Percentiles rank a stretch among this genome's conserved stretches.
These are phyloP conservation scores for Chromobotia macracanthus DNA, from an alignment of 2,797 vertebrate species.

Conservation along the genomic window DNA sequence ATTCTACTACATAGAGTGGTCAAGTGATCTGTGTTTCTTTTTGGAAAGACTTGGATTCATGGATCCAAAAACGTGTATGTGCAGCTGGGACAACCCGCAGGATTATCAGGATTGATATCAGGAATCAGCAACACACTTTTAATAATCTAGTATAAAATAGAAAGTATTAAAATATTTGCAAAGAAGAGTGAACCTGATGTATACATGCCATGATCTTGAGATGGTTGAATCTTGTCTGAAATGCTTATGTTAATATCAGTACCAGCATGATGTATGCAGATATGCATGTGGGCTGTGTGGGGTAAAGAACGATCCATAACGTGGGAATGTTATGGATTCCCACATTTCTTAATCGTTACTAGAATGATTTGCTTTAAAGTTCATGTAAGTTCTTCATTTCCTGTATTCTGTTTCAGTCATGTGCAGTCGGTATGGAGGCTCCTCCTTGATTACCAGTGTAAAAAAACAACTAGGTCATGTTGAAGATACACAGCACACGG, in stretches of 20 bases:
- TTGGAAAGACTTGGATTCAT: conserved; percentile 72
- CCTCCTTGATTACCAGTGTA: neutral
- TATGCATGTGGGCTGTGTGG: too few relatives aligned
- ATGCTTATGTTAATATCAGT: too few relatives aligned
- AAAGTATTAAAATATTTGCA: too few relatives aligned
- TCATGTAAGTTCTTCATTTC: neutral
- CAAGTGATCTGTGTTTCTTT: conserved; percentile 73
- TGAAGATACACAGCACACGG: neutral
- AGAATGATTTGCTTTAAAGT: neutral
- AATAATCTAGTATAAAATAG: too few relatives aligned
- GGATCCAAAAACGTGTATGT: conserved; percentile 46
- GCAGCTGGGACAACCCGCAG: neutral
- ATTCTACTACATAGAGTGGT: conserved; percentile 66
- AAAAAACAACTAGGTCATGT: neutral
- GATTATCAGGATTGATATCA: neutral
- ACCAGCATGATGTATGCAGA: too few relatives aligned
- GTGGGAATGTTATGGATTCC: too few relatives aligned
- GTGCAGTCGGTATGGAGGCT: neutral
- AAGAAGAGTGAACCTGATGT: too few relatives aligned
- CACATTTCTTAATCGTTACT: too few relatives aligned
- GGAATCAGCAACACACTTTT: neutral
- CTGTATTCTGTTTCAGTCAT: neutral
- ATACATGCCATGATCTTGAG: too few relatives aligned
- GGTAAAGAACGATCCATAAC: too few relatives aligned
- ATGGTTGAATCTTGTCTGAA: too few relatives aligned